phyloP scores from a whole-genome alignment of 2,888 invertebrate genomes.

The Dicyrtomina minuta region DNA sequence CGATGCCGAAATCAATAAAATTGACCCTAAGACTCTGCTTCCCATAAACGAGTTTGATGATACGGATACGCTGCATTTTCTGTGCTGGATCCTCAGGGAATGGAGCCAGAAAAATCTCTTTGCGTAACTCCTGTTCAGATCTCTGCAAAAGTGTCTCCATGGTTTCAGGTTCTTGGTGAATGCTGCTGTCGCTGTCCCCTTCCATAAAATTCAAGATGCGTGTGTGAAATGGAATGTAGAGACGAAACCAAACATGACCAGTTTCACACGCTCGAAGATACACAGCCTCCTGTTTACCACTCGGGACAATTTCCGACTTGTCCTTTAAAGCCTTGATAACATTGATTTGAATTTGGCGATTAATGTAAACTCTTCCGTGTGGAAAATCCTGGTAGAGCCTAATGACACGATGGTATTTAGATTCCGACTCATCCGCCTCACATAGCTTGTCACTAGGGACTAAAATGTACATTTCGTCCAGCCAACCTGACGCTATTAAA shows the following conservation, averaged over 20 bases:
- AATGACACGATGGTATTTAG: neutral
- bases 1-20: conserved; percentile 4
- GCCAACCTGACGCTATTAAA: too few relatives aligned
- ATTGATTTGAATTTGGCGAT: neutral
- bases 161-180: neutral
- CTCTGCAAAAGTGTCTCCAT: neutral
- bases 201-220: neutral
- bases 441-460: too few relatives aligned
- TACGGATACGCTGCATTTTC: neutral
- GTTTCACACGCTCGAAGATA: neutral
- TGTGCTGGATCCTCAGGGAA: neutral
- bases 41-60: neutral
- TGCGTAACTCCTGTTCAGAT: neutral
- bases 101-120: neutral
- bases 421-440: too few relatives aligned
- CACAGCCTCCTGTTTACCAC: neutral
- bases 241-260: neutral
- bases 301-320: neutral
- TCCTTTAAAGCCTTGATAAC: neutral
- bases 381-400: neutral
- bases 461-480: neutral
- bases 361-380: conserved; percentile 14
- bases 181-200: too few relatives aligned
- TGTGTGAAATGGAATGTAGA: neutral
- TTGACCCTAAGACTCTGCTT: neutral